Evolutionary conservation across 1,140 invertebrate species (phyloP).

Genomic region (Cardiocondyla obscurior): DNA sequence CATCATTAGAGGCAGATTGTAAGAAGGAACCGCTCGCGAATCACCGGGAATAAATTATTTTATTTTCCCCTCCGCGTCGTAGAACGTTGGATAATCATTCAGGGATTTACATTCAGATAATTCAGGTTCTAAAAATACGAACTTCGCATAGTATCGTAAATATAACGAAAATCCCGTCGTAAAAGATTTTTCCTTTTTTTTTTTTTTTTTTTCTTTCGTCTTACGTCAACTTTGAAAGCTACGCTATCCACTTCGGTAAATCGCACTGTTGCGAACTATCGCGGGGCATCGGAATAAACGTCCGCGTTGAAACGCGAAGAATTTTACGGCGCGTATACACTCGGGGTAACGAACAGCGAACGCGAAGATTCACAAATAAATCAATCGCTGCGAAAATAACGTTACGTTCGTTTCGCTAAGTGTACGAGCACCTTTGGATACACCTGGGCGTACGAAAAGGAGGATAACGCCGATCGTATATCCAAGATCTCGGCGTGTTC

Average conservation of each 20-base stretch:
- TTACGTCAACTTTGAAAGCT: too few species aligned
- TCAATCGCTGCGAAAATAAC: too few species aligned
- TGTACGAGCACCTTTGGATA: slow-evolving; percentile 16
- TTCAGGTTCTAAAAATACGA: neutral
- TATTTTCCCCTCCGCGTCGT: neutral
- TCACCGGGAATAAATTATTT: slow-evolving; percentile 6
- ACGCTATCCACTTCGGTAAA: too few species aligned
- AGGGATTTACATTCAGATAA: neutral
- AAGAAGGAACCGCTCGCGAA: neutral
- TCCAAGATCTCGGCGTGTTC: slow-evolving; percentile 26
- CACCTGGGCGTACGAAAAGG: neutral
- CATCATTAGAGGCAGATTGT: neutral
- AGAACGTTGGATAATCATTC: neutral
- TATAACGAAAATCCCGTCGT: neutral
- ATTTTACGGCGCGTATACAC: too few species aligned
- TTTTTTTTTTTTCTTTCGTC: too few species aligned
- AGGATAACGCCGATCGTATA: slow-evolving; percentile 14
- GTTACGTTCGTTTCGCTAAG: too few species aligned
- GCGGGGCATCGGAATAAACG: too few species aligned
- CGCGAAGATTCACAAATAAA: too few species aligned
- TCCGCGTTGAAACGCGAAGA: too few species aligned
- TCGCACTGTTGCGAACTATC: too few species aligned
- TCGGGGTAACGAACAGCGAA: too few species aligned
- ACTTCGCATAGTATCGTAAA: neutral
- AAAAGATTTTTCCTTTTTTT: too few species aligned